phyloP scores from a whole-genome alignment of 2,888 invertebrate genomes.

The Stomorhina lunata region DNA sequence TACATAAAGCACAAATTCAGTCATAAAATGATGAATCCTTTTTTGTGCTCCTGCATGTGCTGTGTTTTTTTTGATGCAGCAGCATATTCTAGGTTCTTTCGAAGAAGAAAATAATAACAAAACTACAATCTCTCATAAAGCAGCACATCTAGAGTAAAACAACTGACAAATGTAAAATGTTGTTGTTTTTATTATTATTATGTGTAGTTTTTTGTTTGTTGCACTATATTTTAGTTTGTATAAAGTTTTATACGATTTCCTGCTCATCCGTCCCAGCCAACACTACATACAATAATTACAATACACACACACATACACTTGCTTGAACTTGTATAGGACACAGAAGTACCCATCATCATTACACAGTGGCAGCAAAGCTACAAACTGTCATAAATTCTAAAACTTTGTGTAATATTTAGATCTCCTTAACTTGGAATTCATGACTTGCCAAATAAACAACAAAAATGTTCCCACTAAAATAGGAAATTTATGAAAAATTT shows the following conservation, averaged over 20 bases:
- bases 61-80: constrained; percentile 28
- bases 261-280: not conserved
- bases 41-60: constrained; percentile 25
- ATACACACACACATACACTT: not conserved
- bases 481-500: too few species aligned
- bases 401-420: not conserved
- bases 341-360: not conserved
- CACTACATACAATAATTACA: constrained; percentile 8
- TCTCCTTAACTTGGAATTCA: too few species aligned
- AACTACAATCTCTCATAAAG: constrained; percentile 46
- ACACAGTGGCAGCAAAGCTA: constrained; percentile 2
- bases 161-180: constrained; percentile 54
- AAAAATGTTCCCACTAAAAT: too few species aligned
- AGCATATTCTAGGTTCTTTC: not conserved
- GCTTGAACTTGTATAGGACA: not conserved
- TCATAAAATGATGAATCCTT: constrained; percentile 55
- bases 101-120: constrained; percentile 18
- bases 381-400: not conserved
- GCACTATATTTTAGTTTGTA: constrained; percentile 46
- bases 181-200: constrained; percentile 37
- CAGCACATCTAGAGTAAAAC: constrained; percentile 29
- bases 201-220: not conserved
- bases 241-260: constrained; percentile 40
- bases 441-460: too few species aligned
- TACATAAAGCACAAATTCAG: constrained; percentile 29